Evolutionary conservation across 2,113 vertebrate species (phyloP).

Genomic region (Neolamprologus variostigma): DNA sequence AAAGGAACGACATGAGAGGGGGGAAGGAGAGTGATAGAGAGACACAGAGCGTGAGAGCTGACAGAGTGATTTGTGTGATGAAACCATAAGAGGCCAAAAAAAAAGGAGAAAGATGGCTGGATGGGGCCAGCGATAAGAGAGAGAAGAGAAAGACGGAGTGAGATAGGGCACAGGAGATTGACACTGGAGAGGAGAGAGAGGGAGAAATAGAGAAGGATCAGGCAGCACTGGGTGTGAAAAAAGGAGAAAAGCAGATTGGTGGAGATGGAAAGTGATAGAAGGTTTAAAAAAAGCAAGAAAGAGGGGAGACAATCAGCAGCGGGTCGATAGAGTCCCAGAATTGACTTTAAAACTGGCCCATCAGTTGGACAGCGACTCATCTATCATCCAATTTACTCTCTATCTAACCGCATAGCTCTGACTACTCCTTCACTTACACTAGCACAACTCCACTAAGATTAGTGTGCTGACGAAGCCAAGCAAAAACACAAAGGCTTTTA

Average conservation of each 20-base stretch:
- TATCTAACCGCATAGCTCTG: conserved; percentile 39
- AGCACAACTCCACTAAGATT: conserved; percentile 6
- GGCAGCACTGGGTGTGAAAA: not conserved
- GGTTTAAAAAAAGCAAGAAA: conserved; percentile 35
- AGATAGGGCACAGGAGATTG: conserved; percentile 33
- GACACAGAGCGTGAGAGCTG: not conserved
- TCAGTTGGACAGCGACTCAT: conserved; percentile 49
- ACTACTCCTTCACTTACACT: conserved; percentile 57
- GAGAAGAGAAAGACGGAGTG: conserved; percentile 38
- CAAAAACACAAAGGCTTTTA: not conserved
- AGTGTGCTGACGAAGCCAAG: conserved; percentile 23
- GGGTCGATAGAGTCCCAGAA: conserved; percentile 37
- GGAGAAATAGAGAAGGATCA: not conserved
- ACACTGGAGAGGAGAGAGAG: conserved; percentile 17
- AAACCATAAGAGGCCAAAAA: conserved; percentile 22
- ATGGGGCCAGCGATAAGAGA: not conserved
- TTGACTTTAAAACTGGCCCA: conserved; percentile 51
- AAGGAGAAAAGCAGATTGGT: conserved; percentile 5
- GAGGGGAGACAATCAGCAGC: conserved; percentile 27
- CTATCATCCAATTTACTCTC: conserved; percentile 61
- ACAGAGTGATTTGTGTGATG: conserved; percentile 1
- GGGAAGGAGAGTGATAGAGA: conserved; percentile 23
- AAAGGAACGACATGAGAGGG: conserved; percentile 3
- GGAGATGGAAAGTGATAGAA: conserved; percentile 38
- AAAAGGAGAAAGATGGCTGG: not conserved